A percentile compares a stretch with the other conserved stretches of the same genome.
phyloP scores from a whole-genome alignment of 2,888 invertebrate genomes.

The Drosophila leonis region DNA sequence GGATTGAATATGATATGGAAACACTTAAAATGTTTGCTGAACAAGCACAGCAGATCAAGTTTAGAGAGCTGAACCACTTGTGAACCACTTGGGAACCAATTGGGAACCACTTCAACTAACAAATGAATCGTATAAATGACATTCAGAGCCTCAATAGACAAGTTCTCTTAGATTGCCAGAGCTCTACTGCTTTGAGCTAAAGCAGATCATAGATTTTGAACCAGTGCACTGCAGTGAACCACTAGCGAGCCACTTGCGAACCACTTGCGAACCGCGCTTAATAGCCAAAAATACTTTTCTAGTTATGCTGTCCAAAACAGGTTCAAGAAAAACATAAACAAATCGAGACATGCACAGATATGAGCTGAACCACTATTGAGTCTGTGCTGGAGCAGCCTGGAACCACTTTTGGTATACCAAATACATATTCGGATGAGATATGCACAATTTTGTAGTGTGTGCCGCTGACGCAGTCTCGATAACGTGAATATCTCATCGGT shows the following conservation, averaged over 20 bases:
- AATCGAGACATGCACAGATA: no score
- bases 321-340: no score
- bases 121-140: not conserved
- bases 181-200: not conserved
- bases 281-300: no score
- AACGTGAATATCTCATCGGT: slow-evolving; percentile 64
- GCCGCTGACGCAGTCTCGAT: slow-evolving; percentile 37
- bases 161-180: no score
- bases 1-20: not conserved
- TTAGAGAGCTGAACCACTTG: not conserved
- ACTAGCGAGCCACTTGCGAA: not conserved
- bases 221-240: not conserved
- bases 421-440: no score
- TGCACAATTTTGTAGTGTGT: not conserved
- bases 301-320: no score
- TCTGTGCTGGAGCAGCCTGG: not conserved
- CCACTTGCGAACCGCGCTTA: not conserved
- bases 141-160: not conserved
- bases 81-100: not conserved
- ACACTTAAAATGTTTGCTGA: not conserved
- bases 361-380: not conserved
- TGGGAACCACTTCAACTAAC: not conserved
- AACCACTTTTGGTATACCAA: not conserved
- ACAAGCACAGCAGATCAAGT: not conserved
- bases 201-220: not conserved